These are phyloP conservation scores for Yponomeuta cagnagella DNA, from an alignment of 2,888 invertebrate genomes.

Conservation along the genomic window DNA sequence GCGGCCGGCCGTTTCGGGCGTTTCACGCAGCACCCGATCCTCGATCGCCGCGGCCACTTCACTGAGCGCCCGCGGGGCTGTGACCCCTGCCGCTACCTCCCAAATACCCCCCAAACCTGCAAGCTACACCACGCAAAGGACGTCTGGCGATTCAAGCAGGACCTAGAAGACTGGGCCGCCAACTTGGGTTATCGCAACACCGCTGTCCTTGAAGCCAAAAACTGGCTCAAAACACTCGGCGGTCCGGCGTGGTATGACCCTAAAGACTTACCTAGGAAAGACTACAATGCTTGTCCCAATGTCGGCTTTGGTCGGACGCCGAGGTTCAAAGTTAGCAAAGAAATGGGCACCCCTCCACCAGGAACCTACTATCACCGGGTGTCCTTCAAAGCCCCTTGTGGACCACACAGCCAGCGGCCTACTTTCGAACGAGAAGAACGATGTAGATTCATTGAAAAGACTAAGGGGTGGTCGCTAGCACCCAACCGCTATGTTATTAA, in stretches of 20 bases:
- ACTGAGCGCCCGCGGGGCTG: constrained; percentile 37
- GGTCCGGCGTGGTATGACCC: constrained; percentile 57
- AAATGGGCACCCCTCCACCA: constrained; percentile 38
- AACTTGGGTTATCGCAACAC: constrained; percentile 63
- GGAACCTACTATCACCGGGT: constrained; percentile 49
- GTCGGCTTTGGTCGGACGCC: constrained; percentile 52
- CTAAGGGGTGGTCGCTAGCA: constrained; percentile 50
- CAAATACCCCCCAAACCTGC: constrained; percentile 38
- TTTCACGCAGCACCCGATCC: constrained; percentile 45
- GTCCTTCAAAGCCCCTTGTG: constrained; percentile 49
- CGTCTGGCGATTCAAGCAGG: constrained; percentile 55
- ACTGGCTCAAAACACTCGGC: constrained; percentile 40
- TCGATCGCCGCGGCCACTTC: constrained; percentile 51
- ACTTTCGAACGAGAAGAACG: constrained; percentile 52
- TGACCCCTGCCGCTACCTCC: constrained; percentile 52
- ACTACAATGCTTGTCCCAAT: constrained; percentile 45
- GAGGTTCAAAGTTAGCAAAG: constrained; percentile 31
- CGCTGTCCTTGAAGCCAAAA: constrained; percentile 38
- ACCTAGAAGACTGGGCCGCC: constrained; percentile 57
- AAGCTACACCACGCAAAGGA: constrained; percentile 32
- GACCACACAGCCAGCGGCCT: constrained; percentile 48
- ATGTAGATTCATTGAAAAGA: constrained; percentile 50
- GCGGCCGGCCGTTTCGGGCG: constrained; percentile 38
- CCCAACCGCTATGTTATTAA: constrained; percentile 53
- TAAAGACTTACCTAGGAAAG: constrained; percentile 25